These are phyloP conservation scores for Phrynocephalus versicolor DNA, from an alignment of 2,113 vertebrate genomes.

Conservation along the genomic window DNA sequence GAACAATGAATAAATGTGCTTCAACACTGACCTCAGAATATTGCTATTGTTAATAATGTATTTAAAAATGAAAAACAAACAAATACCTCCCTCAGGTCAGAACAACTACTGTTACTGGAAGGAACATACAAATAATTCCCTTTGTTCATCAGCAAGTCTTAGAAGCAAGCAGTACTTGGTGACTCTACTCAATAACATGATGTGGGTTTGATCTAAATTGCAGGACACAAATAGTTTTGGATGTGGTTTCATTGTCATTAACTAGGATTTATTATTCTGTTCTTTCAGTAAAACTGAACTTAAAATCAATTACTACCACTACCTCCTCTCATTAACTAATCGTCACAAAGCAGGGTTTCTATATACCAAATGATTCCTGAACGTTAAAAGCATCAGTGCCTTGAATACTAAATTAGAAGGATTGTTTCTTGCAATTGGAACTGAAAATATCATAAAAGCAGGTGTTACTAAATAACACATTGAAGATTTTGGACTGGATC, in stretches of 20 bases:
- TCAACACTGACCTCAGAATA: neutral
- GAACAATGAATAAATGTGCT: neutral
- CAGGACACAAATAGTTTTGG: neutral
- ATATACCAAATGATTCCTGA: neutral
- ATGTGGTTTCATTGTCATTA: neutral
- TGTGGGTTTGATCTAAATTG: neutral
- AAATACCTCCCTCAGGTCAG: neutral
- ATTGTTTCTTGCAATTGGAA: neutral
- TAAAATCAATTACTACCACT: neutral
- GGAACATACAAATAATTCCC: neutral
- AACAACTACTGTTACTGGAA: neutral
- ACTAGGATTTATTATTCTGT: neutral
- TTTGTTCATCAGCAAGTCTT: neutral
- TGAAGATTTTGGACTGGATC: neutral
- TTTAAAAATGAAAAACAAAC: neutral
- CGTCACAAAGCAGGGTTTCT: neutral
- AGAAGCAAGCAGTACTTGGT: neutral
- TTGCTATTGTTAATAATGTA: too few relatives aligned
- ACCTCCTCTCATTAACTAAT: neutral
- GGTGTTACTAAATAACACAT: neutral
- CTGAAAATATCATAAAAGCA: neutral
- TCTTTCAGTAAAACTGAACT: neutral
- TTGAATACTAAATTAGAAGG: neutral
- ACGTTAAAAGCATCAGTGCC: neutral
- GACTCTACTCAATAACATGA: neutral